These are phyloP conservation scores for Bombus impatiens DNA, from an alignment of 1,140 invertebrate genomes.

Conservation along the genomic window DNA sequence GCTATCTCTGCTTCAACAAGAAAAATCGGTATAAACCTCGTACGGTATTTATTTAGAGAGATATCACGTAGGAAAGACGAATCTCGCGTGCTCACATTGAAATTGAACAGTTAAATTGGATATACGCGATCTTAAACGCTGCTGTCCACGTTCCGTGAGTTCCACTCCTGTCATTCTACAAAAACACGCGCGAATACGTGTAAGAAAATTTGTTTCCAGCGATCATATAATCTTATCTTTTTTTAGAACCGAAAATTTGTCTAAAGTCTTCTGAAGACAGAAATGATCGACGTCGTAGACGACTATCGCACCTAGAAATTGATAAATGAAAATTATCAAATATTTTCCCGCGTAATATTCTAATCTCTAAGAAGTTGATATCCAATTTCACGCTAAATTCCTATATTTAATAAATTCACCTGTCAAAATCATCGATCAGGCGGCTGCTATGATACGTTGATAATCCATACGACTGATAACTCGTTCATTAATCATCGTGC, in stretches of 20 bases:
- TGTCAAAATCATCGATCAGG: neutral
- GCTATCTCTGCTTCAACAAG: conserved; percentile 12
- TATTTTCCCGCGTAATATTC: no score
- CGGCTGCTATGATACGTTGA: no score
- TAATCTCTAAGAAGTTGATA: fast-evolving
- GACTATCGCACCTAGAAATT: no score
- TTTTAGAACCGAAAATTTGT: no score
- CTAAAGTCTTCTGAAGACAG: no score
- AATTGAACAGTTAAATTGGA: neutral
- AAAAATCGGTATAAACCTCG: conserved; percentile 25
- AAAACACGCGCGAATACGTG: neutral
- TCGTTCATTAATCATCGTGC: neutral
- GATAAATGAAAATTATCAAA: no score
- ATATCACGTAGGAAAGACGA: neutral
- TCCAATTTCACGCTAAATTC: neutral
- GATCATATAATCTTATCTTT: no score
- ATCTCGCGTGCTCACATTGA: no score
- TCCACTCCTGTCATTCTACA: neutral
- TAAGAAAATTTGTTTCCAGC: no score
- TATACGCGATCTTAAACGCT: neutral
- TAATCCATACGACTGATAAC: neutral
- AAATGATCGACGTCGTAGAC: no score
- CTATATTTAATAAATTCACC: neutral
- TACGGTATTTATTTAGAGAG: conserved; percentile 20
- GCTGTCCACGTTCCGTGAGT: neutral